Evolutionary conservation across 2,888 invertebrate species (phyloP), one percentile per base, ranked within the genome.

Genomic region (Platycheirus rosarum): DNA sequence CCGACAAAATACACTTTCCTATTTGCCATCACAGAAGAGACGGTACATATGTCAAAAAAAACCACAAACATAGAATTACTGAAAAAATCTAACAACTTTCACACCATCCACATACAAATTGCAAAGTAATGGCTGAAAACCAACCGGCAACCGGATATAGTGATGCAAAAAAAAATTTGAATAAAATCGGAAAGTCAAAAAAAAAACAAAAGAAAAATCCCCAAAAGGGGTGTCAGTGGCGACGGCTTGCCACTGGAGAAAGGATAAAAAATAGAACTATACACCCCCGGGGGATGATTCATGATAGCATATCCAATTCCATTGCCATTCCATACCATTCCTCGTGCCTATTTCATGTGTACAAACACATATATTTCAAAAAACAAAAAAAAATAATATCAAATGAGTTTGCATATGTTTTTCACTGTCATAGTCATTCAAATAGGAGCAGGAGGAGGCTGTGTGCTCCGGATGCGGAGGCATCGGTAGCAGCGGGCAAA

Each of bases 281-380:
- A 46, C 42, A 44, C 60, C 70, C 80, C 75, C 57, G 18, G 40
- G 80, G 80, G 69, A 69, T 75, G 79, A 80, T 75, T 70, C 75
- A 80, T 70, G 75, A 75, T 80, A 75, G 74, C 69, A 80, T 75
- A 80, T 66, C 70, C 80, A 80, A 80, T 80, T 80, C 80, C 80
- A 80, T 75, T 80, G 69, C 79, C 78, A 78, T 78, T 73, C 51
- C 62, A 46, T 60, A 60, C 65, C 68, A 46, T 53, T 70, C 42
- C 57, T 57, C 55, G 8, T 7, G 8, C 29, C 37, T 57, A 23
- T 57, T 53, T 8, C 11, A 20, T 35, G 7, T 20, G 6, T 35
- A n/a, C 55, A 55, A 37, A 55, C n/a, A n/a, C 13, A 35, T 40
- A 42, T 16, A 14, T 16, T 16, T 14, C 5, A 13, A 40, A 23